A percentile compares a stretch with the other conserved stretches of the same genome.
These are phyloP conservation scores for Dryas iulia DNA, from an alignment of 1,140 invertebrate genomes.

Conservation along the genomic window DNA sequence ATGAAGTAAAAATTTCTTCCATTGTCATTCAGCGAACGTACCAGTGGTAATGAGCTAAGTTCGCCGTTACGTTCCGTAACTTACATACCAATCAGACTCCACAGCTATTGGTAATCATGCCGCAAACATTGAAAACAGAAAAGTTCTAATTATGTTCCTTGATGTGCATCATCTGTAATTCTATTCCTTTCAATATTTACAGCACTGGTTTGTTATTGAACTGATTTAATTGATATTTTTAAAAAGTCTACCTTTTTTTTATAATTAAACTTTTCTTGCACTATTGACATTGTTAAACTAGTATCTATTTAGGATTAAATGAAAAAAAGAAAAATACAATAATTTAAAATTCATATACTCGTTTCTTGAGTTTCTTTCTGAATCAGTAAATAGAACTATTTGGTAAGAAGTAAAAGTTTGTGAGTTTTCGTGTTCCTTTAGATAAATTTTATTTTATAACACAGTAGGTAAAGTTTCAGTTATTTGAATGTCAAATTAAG, in stretches of 20 bases:
- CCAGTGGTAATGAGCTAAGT: conserved; percentile 76
- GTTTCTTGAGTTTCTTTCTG: too few relatives aligned
- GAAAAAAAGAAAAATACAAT: too few relatives aligned
- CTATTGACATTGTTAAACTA: too few relatives aligned
- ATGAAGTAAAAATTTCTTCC: conserved; percentile 72
- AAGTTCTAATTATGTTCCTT: conserved; percentile 64
- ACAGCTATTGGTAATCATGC: conserved; percentile 64
- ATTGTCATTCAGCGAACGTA: conserved; percentile 72
- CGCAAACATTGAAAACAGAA: conserved; percentile 67
- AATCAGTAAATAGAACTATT: too few relatives aligned
- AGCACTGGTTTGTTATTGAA: not conserved
- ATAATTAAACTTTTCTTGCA: too few relatives aligned
- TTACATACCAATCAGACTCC: conserved; percentile 73
- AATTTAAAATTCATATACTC: too few relatives aligned
- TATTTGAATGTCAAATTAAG: not conserved
- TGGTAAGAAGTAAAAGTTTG: too few relatives aligned
- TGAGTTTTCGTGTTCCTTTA: too few relatives aligned
- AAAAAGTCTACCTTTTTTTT: too few relatives aligned
- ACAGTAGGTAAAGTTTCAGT: not conserved
- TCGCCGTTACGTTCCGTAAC: conserved; percentile 71
- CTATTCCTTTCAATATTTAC: not conserved
- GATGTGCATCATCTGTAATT: conserved; percentile 14
- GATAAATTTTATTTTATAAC: too few relatives aligned
- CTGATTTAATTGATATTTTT: too few relatives aligned
- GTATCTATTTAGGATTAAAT: too few relatives aligned